Evolutionary conservation across 2,888 invertebrate genomes (phyloP).

Genomic region (Lasioglossum lativentre): DNA sequence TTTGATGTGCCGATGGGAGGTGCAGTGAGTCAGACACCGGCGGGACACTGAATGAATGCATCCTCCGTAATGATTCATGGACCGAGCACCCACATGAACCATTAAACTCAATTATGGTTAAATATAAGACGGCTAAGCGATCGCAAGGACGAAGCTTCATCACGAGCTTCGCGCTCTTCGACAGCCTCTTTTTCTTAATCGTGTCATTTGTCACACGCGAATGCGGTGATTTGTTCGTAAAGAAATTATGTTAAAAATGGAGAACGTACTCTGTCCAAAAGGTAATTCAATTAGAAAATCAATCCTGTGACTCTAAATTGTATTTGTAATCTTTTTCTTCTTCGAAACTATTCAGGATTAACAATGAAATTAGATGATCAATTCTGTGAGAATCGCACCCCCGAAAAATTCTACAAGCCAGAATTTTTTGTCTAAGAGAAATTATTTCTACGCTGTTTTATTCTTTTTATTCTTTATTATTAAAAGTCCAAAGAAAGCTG

Average conservation of each 20-base stretch:
- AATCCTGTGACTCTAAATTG: not conserved
- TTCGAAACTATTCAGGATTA: not conserved
- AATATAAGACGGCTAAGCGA: slow-evolving; percentile 31
- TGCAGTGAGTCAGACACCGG: slow-evolving; percentile 44
- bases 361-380: not conserved
- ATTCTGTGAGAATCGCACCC: no score
- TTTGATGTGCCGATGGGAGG: slow-evolving; percentile 4
- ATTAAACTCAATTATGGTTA: slow-evolving; percentile 56
- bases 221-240: not conserved
- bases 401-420: not conserved
- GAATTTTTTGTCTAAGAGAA: not conserved
- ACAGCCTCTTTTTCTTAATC: not conserved
- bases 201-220: not conserved
- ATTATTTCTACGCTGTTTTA: not conserved
- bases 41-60: slow-evolving; percentile 60
- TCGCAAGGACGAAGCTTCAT: slow-evolving; percentile 55
- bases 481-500: no score
- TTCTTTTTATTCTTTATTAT: no score
- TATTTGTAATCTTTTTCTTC: not conserved
- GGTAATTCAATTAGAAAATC: not conserved
- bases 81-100: slow-evolving; percentile 40
- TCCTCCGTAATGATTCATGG: slow-evolving; percentile 72
- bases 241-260: not conserved
- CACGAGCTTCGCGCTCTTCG: not conserved
- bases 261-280: not conserved